Conservation (phyloP, 2,113 vertebrate species). For the Spheniscus mendiculus region DNA sequence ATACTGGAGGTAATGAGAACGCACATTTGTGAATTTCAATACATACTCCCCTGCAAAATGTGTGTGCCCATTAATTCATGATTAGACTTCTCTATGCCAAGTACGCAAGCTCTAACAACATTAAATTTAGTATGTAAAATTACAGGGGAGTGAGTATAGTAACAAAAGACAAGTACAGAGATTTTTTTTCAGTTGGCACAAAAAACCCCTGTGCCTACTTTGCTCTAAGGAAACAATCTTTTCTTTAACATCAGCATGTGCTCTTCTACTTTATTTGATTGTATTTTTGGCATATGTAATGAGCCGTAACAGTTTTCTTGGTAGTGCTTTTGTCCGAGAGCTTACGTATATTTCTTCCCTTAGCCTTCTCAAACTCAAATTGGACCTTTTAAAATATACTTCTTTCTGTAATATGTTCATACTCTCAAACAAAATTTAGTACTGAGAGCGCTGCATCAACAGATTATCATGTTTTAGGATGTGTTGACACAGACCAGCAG, state of each 20-base stretch:
- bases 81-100: not conserved
- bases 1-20: not conserved
- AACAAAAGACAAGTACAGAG: not conserved
- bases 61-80: not conserved
- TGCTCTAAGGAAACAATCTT: not conserved
- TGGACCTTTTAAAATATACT: accelerated
- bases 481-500: not conserved
- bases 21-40: not conserved
- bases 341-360: not conserved
- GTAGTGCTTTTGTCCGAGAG: not conserved
- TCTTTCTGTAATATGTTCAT: not conserved
- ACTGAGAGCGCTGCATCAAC: not conserved
- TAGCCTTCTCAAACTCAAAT: not conserved
- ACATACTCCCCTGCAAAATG: not conserved
- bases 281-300: not conserved
- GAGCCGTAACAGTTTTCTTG: not conserved
- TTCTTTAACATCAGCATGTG: not conserved
- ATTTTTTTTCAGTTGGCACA: not conserved
- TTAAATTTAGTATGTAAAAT: not conserved
- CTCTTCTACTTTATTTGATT: not conserved
- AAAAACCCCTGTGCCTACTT: not conserved
- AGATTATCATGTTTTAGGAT: not conserved
- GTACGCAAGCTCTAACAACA: not conserved
- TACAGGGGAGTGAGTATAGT: not conserved
- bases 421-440: not conserved